Percentiles rank a stretch among this genome's conserved stretches.
Conservation (phyloP, 2,113 vertebrate species). For the Heterotilapia buettikoferi region DNA sequence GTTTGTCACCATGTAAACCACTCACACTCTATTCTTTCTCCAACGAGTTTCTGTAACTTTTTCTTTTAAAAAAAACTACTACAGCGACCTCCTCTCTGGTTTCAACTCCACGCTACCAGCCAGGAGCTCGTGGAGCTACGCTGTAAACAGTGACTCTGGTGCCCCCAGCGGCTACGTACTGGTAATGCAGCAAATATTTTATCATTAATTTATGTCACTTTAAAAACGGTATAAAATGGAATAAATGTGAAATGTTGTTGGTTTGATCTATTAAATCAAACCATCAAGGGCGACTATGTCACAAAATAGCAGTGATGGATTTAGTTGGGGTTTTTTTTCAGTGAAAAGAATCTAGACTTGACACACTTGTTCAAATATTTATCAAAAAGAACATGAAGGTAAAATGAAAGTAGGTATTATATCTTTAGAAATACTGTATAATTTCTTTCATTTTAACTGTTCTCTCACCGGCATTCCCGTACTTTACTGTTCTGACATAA, state of each 20-base stretch:
- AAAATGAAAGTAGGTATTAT: background rate
- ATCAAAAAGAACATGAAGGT: rapidly evolving
- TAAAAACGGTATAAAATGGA: background rate
- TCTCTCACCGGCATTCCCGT: background rate
- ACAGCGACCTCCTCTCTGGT: slow-evolving; percentile 18
- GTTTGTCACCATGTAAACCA: background rate
- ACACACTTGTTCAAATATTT: background rate
- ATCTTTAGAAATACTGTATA: background rate
- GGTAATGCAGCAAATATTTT: background rate
- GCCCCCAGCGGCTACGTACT: background rate
- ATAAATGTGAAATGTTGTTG: background rate
- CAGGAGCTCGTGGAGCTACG: slow-evolving; percentile 45
- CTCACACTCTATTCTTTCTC: background rate
- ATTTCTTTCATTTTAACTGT: background rate
- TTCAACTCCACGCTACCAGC: slow-evolving; percentile 37
- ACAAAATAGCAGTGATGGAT: background rate
- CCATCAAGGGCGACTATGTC: background rate
- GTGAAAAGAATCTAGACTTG: background rate
- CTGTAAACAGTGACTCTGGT: slow-evolving; percentile 54
- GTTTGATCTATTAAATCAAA: background rate
- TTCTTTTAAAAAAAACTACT: background rate
- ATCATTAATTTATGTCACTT: background rate
- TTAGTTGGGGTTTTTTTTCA: rapidly evolving
- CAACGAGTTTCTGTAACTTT: slow-evolving; percentile 44
- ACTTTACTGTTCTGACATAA: background rate